These are phyloP conservation scores for Alosa sapidissima DNA, from an alignment of 2,797 vertebrate species.

Conservation along the genomic window DNA sequence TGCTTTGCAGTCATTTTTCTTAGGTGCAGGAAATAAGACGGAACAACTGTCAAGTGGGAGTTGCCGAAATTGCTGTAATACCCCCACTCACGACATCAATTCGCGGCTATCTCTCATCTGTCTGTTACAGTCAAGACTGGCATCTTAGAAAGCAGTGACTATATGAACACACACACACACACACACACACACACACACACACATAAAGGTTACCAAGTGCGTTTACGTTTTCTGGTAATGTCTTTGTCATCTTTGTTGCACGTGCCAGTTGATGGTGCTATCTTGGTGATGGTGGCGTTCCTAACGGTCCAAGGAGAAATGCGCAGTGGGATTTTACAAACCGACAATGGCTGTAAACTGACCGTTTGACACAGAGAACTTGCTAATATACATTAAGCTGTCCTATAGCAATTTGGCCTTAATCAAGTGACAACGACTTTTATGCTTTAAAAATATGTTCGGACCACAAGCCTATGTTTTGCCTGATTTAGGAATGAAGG, in stretches of 20 bases:
- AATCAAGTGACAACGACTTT: too few relatives aligned
- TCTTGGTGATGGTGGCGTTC: not conserved
- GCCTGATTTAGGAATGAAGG: too few relatives aligned
- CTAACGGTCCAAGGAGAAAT: too few relatives aligned
- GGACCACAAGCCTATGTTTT: too few relatives aligned
- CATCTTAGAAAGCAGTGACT: not conserved
- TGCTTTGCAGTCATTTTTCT: constrained; percentile 48
- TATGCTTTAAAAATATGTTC: too few relatives aligned
- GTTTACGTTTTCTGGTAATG: not conserved
- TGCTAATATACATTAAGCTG: too few relatives aligned
- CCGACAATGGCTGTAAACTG: not conserved
- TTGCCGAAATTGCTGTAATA: constrained; percentile 37
- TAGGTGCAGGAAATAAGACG: constrained; percentile 38
- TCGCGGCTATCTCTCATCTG: not conserved
- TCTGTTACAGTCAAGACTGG: not conserved
- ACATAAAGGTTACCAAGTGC: not conserved
- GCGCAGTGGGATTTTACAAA: too few relatives aligned
- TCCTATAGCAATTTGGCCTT: too few relatives aligned
- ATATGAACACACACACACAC: not conserved
- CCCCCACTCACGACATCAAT: constrained; percentile 18
- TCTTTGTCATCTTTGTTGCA: not conserved
- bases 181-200: not conserved
- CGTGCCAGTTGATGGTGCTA: not conserved
- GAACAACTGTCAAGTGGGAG: constrained; percentile 39
- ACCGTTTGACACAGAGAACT: not conserved